phyloP scores from a whole-genome alignment of 1,140 invertebrate genomes.

The Brachystomella parvula region DNA sequence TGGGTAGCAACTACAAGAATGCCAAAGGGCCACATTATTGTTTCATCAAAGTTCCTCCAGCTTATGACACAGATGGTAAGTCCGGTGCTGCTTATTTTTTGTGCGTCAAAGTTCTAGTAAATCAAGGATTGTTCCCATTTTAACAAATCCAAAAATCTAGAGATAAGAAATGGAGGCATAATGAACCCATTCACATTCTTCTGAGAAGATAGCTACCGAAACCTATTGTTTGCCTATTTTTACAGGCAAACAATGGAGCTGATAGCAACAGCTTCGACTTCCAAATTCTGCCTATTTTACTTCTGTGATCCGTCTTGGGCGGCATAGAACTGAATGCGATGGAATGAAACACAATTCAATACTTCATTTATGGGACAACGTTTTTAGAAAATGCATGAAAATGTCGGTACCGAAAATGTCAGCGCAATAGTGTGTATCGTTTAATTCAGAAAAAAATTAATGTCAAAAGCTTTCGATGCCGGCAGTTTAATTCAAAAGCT shows the following conservation, averaged over 20 bases:
- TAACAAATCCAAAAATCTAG: background rate
- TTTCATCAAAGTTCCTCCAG: constrained; percentile 37
- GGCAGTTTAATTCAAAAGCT: too few species aligned
- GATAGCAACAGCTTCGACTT: too few species aligned
- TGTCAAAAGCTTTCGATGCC: too few species aligned
- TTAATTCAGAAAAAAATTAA: too few species aligned
- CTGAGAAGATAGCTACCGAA: background rate
- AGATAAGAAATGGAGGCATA: background rate
- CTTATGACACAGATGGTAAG: constrained; percentile 22
- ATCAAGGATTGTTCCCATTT: background rate
- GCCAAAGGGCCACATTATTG: constrained; percentile 30
- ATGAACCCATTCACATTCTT: background rate
- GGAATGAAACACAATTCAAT: too few species aligned
- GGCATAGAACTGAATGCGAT: too few species aligned
- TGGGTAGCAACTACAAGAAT: constrained; percentile 39
- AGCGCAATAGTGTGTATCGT: too few species aligned
- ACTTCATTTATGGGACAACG: too few species aligned
- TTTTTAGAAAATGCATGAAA: too few species aligned
- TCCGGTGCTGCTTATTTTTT: background rate
- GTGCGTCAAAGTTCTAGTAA: background rate
- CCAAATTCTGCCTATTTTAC: too few species aligned
- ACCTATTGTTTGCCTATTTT: background rate
- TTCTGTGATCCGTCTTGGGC: too few species aligned
- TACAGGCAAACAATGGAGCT: background rate
- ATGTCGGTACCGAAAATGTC: too few species aligned